phyloP scores from a whole-genome alignment of 23 tunicate species.

The Halocynthia roretzi region DNA sequence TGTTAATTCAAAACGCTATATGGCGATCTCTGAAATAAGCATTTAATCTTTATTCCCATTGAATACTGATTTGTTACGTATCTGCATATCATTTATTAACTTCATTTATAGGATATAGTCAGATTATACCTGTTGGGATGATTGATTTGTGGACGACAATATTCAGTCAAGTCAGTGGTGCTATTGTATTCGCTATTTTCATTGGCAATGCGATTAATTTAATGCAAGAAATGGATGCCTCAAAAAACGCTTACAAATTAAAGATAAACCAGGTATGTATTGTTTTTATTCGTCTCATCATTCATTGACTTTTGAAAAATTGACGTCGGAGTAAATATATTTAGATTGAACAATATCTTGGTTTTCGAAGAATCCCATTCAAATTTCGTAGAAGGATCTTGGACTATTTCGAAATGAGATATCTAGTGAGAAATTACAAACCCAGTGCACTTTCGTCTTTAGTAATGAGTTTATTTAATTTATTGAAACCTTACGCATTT shows the following conservation, averaged over 20 bases:
- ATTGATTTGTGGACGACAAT: slow-evolving; percentile 69
- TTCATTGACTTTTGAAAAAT: neutral
- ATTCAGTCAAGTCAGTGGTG: slow-evolving; percentile 59
- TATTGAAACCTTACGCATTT: neutral
- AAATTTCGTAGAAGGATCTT: slow-evolving; percentile 32
- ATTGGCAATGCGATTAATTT: slow-evolving; percentile 71
- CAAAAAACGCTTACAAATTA: slow-evolving; percentile 51
- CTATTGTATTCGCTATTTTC: slow-evolving; percentile 61
- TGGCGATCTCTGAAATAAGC: too few relatives aligned
- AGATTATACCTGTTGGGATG: slow-evolving; percentile 55
- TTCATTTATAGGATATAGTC: slow-evolving; percentile 55
- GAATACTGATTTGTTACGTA: neutral
- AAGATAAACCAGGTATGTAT: slow-evolving; percentile 51
- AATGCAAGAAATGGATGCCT: slow-evolving; percentile 57
- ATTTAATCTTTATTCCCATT: too few relatives aligned
- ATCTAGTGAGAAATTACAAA: slow-evolving; percentile 21
- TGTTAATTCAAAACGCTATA: too few relatives aligned
- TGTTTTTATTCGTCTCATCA: neutral
- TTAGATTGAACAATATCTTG: slow-evolving; percentile 56
- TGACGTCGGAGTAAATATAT: neutral
- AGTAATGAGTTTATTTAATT: neutral
- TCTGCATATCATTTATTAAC: neutral
- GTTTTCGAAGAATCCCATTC: slow-evolving; percentile 39
- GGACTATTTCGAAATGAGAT: slow-evolving; percentile 60
- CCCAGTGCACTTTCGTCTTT: neutral